Percentiles rank a stretch among this genome's conserved stretches.
Evolutionary conservation across 2,797 vertebrate genomes (phyloP).

Genomic region (Gila robusta): DNA sequence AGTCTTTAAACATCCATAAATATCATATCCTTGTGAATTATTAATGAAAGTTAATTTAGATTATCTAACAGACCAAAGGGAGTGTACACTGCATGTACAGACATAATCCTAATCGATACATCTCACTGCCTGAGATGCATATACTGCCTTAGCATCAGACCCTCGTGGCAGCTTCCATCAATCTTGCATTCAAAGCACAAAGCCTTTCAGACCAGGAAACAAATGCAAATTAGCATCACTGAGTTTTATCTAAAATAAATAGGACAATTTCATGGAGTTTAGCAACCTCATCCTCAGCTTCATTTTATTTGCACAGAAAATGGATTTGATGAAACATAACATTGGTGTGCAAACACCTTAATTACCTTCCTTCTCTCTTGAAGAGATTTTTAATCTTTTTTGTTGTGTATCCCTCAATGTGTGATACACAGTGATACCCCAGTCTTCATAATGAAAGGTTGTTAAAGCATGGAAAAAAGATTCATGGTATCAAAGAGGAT

Average conservation of each 20-base stretch:
- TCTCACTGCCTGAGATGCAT: conserved; percentile 23
- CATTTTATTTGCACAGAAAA: conserved; percentile 65
- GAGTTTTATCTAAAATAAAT: conserved; percentile 62
- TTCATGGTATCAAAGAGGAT: conserved; percentile 46
- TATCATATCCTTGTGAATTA: conserved; percentile 44
- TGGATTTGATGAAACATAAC: conserved; percentile 61
- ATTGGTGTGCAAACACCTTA: conserved; percentile 61
- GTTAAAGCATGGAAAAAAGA: conserved; percentile 47
- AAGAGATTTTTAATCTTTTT: conserved; percentile 53
- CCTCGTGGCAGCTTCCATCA: conserved; percentile 29
- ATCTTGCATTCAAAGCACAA: conserved; percentile 48
- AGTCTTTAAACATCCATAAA: conserved; percentile 40
- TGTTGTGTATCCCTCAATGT: conserved; percentile 37
- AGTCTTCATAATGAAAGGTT: conserved; percentile 48
- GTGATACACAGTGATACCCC: conserved; percentile 40
- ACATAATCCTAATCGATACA: conserved; percentile 36
- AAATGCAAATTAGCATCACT: conserved; percentile 59
- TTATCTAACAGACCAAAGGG: conserved; percentile 39
- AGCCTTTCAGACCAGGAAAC: conserved; percentile 54
- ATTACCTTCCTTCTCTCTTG: conserved; percentile 57
- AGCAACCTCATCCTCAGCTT: conserved; percentile 57
- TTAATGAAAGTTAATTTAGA: conserved; percentile 46
- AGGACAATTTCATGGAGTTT: conserved; percentile 65
- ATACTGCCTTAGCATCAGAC: neutral
- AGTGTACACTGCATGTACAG: neutral